Base-by-base conservation (phyloP, 2,797 vertebrate species). In the Propithecus perrieri region DNA sequence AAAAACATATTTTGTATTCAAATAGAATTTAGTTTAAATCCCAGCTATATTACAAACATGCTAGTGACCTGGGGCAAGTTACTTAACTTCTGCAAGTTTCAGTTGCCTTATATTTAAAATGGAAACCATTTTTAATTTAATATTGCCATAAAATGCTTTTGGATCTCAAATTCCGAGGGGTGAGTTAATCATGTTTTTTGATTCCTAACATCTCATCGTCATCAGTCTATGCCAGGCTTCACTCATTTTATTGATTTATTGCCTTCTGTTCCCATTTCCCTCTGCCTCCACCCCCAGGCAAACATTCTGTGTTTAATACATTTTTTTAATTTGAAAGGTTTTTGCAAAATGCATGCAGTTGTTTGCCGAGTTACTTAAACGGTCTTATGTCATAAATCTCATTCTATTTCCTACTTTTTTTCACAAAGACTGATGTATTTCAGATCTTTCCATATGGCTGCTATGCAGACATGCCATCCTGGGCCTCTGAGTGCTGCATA, bases 121-220 rank as follows among this genome's bases (percentile, higher is more conserved):
- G 87, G 59, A 95, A 95, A 63, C 92, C 72, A 43, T 89, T 95
- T 95, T 94, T 65, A 95, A 89, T 91, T 80, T 72, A 75, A 80
- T 87, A 88, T 43, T 48, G 14, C 5, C 59, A 33, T 95, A 48
- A 94, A 89, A 85, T 95, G 38, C 43, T 90, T 75, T 91, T 55
- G 38, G 78, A 41, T 69, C 63, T 88, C 69, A 30, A 46, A 84
- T 92, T 92, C 78, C 38, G 30, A 94, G n/a, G 12, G 7, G 35
- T 43, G 43, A 85, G 80, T 83, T 91, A 75, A 86, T 83, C 78
- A 35, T 33, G 46, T 87, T 89, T 89, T 38, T 71, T n/a, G 10
- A 12, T 43, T 89, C 50, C 20, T 55, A 65, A 57, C 7, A 46
- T 28, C 24, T 53, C 71, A 7, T 72, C 17, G 0, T 48, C 74